Percentiles rank a stretch among this genome's conserved stretches.
Evolutionary conservation across 2,888 invertebrate species (phyloP).

Genomic region (Mayetiola destructor): DNA sequence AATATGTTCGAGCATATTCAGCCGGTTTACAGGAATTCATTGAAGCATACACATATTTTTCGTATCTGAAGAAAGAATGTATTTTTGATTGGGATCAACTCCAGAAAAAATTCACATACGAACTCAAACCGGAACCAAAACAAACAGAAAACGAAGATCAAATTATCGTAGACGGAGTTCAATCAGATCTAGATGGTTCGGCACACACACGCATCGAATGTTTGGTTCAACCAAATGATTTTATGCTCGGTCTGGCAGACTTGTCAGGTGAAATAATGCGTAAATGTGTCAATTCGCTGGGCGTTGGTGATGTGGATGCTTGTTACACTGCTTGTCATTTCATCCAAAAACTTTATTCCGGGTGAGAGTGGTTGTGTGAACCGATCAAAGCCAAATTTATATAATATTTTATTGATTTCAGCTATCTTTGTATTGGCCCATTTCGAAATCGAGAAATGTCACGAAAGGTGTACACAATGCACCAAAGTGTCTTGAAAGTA

Average conservation of each 20-base stretch:
- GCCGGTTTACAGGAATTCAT: slow-evolving; percentile 62
- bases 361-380: slow-evolving; percentile 22
- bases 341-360: slow-evolving; percentile 40
- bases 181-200: no score
- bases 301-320: slow-evolving; percentile 55
- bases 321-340: slow-evolving; percentile 58
- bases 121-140: slow-evolving; percentile 28
- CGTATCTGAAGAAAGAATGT: slow-evolving; percentile 43
- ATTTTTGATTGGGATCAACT: slow-evolving; percentile 47
- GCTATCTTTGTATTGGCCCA: slow-evolving; percentile 36
- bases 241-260: slow-evolving; percentile 69
- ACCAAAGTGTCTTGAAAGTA: slow-evolving; percentile 65
- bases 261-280: slow-evolving; percentile 85
- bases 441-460: slow-evolving; percentile 46
- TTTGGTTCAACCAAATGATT: slow-evolving; percentile 38
- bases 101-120: slow-evolving; percentile 37
- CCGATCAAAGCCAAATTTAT: no score
- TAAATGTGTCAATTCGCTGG: slow-evolving; percentile 57
- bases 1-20: slow-evolving; percentile 51
- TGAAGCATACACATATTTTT: slow-evolving; percentile 68
- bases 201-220: slow-evolving; percentile 19
- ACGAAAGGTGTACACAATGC: slow-evolving; percentile 54
- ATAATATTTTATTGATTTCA: no score
- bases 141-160: slow-evolving; percentile 15
- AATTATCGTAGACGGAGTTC: slow-evolving; percentile 5